Evolutionary conservation across 2,113 vertebrate genomes (phyloP), one percentile per base, ranked within the genome.

Genomic region (Microtus ochrogaster): DNA sequence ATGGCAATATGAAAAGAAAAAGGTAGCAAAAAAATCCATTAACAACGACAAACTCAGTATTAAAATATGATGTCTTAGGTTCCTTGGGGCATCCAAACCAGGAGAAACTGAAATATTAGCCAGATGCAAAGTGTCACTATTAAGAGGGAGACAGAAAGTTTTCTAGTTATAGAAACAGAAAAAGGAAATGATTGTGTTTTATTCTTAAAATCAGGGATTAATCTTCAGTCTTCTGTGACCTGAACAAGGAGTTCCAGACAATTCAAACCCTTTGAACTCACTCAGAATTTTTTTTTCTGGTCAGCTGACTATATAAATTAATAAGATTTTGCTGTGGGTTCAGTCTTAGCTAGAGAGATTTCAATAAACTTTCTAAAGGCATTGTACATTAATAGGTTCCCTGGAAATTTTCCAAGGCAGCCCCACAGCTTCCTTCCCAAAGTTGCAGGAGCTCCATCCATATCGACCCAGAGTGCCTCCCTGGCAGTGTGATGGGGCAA

Each of bases 221-320:
- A 87, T 87, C 73, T 93, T 94, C 89, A 66, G n/a, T 93, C 55
- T 90, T 90, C 63, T 91, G 49, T 77, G 63, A 65, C 90, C 86
- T 90, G 19, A 91, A 90, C 79, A 94, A 87, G 19, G 16, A 7
- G 0, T 91, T 90, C 84, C 92, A 90, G 87, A 88, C 85, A 82
- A 89, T 87, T 68, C 55, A 61, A 76, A 93, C 19, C 87, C 74
- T 93, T 91, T 81, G 44, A 65, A 44, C 81, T 63, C 85, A 91
- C 55, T 87, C 87, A 88, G 63, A 89, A 63, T 70, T 92, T 92
- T 93, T 93, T 93, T 90, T 89, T 93, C 63, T 92, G 55, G 26
- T 94, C 92, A 74, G 47, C 84, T 76, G 90, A 76, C 78, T 83
- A 66, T 74, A 91, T 83, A 89, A 94, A 93, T 93, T 76, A 97